Conservation (phyloP, 2,797 vertebrate genomes). For the Amblyraja radiata region DNA sequence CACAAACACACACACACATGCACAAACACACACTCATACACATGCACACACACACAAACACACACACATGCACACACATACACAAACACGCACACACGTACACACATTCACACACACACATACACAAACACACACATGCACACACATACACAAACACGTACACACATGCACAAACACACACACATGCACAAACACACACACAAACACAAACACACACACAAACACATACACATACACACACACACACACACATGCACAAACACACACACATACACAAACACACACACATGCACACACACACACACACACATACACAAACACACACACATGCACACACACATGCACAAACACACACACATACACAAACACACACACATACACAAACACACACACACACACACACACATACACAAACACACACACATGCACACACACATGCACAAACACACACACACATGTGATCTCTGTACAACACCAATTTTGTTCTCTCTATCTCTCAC, state of each 20-base stretch:
- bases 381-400: neutral
- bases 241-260: too few species aligned
- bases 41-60: neutral
- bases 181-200: too few species aligned
- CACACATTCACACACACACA: too few species aligned
- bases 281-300: too few species aligned
- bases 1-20: neutral
- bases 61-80: neutral
- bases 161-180: neutral
- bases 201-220: neutral
- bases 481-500: too few species aligned
- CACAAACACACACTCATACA: neutral
- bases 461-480: too few species aligned
- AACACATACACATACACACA: neutral
- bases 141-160: neutral
- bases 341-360: neutral
- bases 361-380: neutral
- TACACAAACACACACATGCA: neutral
- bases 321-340: neutral
- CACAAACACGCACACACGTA: neutral
- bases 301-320: too few species aligned
- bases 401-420: too few species aligned
- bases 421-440: too few species aligned
- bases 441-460: too few species aligned
- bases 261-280: too few species aligned